Conservation (phyloP, 2,797 vertebrate genomes). For the Petrocephalus sullivani region DNA sequence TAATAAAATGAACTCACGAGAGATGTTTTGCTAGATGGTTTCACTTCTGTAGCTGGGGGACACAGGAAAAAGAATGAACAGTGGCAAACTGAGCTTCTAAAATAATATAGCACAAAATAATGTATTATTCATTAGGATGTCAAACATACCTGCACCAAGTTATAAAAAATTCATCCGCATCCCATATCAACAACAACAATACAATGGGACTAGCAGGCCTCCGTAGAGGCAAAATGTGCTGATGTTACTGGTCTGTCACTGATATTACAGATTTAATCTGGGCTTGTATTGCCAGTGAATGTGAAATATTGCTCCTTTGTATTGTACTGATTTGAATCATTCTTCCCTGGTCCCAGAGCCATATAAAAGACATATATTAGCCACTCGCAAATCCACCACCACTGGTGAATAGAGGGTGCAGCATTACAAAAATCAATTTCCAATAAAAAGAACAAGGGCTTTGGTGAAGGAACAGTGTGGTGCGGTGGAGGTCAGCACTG, state of each 20-base stretch:
- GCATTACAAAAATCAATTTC: background rate
- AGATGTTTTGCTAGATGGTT: background rate
- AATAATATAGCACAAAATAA: background rate
- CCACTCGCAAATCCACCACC: background rate
- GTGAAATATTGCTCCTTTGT: background rate
- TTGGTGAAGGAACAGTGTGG: background rate
- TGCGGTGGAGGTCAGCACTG: background rate
- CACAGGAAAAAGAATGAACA: background rate
- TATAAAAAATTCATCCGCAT: constrained; percentile 4
- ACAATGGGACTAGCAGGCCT: background rate
- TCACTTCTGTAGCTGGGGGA: background rate
- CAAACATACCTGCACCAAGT: background rate
- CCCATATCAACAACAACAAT: background rate
- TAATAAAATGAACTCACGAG: background rate
- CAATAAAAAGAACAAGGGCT: background rate
- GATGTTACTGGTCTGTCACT: background rate
- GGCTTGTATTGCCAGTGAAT: background rate
- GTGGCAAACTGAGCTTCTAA: background rate
- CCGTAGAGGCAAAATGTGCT: background rate
- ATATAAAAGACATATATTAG: background rate
- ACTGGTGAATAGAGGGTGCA: background rate
- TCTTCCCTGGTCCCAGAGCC: background rate
- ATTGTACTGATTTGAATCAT: background rate
- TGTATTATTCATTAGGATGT: constrained; percentile 10
- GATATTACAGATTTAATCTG: background rate